phyloP scores from a whole-genome alignment of 1,140 invertebrate genomes.

The Trichonephila clavipes region DNA sequence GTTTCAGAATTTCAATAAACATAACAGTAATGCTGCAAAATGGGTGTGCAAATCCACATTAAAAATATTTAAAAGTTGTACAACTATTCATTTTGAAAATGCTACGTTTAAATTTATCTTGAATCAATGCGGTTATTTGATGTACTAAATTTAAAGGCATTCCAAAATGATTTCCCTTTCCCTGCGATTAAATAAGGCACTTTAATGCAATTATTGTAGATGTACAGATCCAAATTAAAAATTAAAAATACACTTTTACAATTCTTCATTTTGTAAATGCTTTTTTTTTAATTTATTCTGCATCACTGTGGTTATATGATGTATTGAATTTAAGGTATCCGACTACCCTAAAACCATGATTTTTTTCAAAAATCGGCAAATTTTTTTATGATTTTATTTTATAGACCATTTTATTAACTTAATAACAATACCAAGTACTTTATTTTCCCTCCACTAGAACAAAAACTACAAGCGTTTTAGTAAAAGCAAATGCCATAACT shows the following conservation, averaged over 20 bases:
- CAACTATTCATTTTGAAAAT: not conserved
- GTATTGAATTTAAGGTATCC: not conserved
- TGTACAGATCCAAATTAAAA: too few relatives aligned
- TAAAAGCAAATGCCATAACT: too few relatives aligned
- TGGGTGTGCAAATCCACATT: not conserved
- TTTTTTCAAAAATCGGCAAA: too few relatives aligned
- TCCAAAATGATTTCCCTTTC: not conserved
- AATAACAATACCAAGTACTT: too few relatives aligned
- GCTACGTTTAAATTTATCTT: not conserved
- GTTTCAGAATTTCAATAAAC: too few relatives aligned
- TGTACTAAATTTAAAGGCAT: not conserved
- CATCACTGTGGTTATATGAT: not conserved
- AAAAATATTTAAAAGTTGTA: not conserved
- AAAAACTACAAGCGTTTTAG: too few relatives aligned
- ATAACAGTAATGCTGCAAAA: too few relatives aligned
- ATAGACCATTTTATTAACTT: too few relatives aligned
- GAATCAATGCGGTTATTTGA: not conserved
- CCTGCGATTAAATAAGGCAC: not conserved
- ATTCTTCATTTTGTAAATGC: not conserved
- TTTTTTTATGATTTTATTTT: too few relatives aligned
- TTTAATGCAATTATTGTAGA: not conserved
- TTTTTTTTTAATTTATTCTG: not conserved
- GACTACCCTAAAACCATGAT: too few relatives aligned
- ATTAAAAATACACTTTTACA: not conserved
- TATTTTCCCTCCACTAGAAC: too few relatives aligned